Conservation (phyloP, 1,140 invertebrate species). For the Ceratina calcarata region DNA sequence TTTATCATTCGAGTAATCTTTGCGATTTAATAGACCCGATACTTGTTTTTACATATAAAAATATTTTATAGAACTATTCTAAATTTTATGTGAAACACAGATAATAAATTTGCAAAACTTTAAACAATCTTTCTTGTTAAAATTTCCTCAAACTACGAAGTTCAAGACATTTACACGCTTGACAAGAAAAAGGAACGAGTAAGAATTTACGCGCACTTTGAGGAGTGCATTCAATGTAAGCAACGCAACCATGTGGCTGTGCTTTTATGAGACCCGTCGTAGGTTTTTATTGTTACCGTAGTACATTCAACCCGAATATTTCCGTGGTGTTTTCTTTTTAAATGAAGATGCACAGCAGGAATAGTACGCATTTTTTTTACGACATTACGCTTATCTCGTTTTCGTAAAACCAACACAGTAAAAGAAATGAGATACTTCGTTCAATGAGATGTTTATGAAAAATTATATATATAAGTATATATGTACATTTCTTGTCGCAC, state of each 20-base stretch:
- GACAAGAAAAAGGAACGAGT: not conserved
- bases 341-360: not conserved
- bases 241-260: not conserved
- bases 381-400: too few species aligned
- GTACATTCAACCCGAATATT: not conserved
- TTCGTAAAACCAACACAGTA: too few species aligned
- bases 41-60: too few species aligned
- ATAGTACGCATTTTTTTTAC: too few species aligned
- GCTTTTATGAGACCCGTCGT: not conserved
- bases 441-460: too few species aligned
- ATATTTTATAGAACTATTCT: too few species aligned
- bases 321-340: not conserved
- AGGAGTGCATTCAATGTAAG: not conserved
- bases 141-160: not conserved
- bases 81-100: too few species aligned
- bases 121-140: not conserved
- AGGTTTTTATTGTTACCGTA: constrained; percentile 1
- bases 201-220: not conserved
- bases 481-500: too few species aligned
- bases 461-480: too few species aligned
- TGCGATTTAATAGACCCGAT: too few species aligned
- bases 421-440: too few species aligned
- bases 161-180: not conserved
- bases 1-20: not conserved
- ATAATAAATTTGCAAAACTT: too few species aligned